Evolutionary conservation across 1,140 invertebrate species (phyloP), one percentile per base, ranked within the genome.

Genomic region (Amphibalanus amphitrite): DNA sequence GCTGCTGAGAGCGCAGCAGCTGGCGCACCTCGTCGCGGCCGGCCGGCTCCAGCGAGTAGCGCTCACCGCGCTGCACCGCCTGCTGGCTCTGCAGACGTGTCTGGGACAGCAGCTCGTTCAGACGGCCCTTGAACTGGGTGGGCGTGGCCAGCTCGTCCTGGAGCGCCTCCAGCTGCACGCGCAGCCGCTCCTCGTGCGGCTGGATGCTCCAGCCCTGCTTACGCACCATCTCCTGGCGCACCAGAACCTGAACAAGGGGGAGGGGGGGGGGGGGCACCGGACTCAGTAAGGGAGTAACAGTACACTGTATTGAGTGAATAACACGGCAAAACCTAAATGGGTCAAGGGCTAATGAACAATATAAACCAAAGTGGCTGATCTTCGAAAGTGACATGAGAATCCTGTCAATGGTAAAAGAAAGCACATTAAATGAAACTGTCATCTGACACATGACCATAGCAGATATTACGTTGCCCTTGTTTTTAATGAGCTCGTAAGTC

Each of bases 31-130:
- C 64, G 64, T 65, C 64, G 6, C 8, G 64, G 20, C 26, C 23
- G 23, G 20, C 23, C 64, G 64, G 64, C 6, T 65, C 64, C 64
- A 65, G 4, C 20, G 64, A 6, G 64, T 26, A 23, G 6, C 23
- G 23, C 10, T 23, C 20, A 25, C 23, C 64, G 33, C 68, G 20
- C 23, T 69, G 64, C 30, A 28, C 30, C 30, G 28, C 68, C 30
- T 38, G 59, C 28, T 40, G 64, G 28, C 67, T 67, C 29, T 92
- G 89, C 83, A 94, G 88, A 74, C 91, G 82, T 74, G 94, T 87
- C 73, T 92, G 90, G 28, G 92, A 92, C 72, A 95, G 83, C 74
- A 97, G 82, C 82, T 96, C 93, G 78, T 92, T 94, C 33, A 97
- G 84, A 74, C 91, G 87, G 64, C 91, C 90, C 82, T 94, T 94